phyloP scores from a whole-genome alignment of 2,888 invertebrate species.

The Melanotus villosus region DNA sequence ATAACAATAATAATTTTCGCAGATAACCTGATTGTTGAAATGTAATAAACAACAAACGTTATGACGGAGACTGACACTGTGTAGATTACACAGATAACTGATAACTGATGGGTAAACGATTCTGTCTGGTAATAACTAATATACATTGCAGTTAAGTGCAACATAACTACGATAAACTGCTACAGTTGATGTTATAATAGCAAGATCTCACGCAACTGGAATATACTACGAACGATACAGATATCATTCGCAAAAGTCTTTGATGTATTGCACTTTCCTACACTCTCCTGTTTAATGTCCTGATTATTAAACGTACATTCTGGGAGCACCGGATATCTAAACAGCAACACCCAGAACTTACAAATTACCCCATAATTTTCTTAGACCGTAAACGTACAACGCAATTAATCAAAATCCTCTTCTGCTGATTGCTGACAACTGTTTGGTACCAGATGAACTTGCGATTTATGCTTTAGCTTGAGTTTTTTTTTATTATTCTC shows the following conservation, averaged over 20 bases:
- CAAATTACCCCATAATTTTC: too few relatives aligned
- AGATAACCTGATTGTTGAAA: constrained; percentile 50
- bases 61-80: constrained; percentile 48
- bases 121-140: constrained; percentile 64
- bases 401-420: too few relatives aligned
- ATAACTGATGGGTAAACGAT: constrained; percentile 62
- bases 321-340: background rate
- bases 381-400: too few relatives aligned
- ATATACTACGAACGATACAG: constrained; percentile 40
- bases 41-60: constrained; percentile 52
- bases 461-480: too few relatives aligned
- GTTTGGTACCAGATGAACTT: too few relatives aligned
- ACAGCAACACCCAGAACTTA: too few relatives aligned
- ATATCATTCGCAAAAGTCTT: constrained; percentile 44
- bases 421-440: too few relatives aligned
- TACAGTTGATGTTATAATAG: constrained; percentile 63
- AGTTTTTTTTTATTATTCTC: too few relatives aligned
- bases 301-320: constrained; percentile 4
- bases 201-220: constrained; percentile 60
- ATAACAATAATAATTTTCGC: constrained; percentile 12
- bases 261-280: constrained; percentile 41
- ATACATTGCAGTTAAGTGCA: constrained; percentile 62
- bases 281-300: background rate
- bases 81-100: constrained; percentile 46
- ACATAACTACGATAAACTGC: constrained; percentile 60